Conservation (phyloP, 2,113 vertebrate species). For the Bujurquina vittata region DNA sequence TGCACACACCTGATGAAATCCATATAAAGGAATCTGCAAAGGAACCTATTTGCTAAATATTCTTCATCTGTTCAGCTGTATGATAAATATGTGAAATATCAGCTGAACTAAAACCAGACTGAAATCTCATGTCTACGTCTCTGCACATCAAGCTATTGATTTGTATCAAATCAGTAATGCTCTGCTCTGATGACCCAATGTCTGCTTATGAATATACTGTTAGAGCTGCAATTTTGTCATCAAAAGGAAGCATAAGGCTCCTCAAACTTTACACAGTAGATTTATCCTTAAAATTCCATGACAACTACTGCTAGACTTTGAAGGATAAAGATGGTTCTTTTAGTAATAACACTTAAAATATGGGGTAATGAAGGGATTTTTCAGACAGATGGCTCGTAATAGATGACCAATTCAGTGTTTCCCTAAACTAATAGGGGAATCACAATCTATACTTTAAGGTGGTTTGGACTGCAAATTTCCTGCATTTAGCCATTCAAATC, state of each 20-base stretch:
- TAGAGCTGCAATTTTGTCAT: background rate
- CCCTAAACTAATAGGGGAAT: constrained; percentile 14
- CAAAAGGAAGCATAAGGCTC: background rate
- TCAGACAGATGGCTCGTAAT: background rate
- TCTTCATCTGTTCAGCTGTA: background rate
- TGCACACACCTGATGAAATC: background rate
- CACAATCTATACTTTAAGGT: constrained; percentile 1
- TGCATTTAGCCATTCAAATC: background rate
- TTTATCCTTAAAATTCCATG: background rate
- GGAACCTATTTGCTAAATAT: no score
- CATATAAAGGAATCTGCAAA: background rate
- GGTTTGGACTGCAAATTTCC: constrained; percentile 5
- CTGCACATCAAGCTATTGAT: background rate
- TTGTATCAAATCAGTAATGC: background rate
- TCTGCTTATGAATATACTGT: background rate
- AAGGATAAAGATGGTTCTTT: background rate
- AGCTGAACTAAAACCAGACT: background rate
- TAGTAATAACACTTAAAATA: constrained; percentile 14
- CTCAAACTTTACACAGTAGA: background rate
- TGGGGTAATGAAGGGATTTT: constrained; percentile 4
- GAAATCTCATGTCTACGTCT: background rate
- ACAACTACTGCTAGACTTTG: background rate
- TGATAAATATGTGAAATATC: background rate
- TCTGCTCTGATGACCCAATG: background rate
- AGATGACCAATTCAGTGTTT: constrained; percentile 10